Conservation (phyloP, 2,113 vertebrate species). For the Dicerorhinus sumatrensis region DNA sequence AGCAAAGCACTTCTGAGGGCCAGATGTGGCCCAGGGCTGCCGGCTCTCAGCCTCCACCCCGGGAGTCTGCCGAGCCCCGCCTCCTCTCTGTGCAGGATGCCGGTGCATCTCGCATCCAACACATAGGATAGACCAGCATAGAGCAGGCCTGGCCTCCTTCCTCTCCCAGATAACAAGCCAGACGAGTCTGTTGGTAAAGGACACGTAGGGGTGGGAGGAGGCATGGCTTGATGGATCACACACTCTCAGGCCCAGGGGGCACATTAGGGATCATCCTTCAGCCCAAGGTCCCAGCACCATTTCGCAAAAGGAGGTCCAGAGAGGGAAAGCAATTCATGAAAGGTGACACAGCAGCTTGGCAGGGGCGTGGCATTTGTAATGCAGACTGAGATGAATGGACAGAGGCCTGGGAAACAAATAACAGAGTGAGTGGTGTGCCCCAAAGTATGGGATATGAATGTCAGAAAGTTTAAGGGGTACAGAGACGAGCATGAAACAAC, state of each 20-base stretch:
- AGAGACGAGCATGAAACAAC: neutral
- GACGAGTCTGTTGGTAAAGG: neutral
- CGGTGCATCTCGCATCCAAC: neutral
- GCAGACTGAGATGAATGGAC: neutral
- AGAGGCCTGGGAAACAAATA: neutral
- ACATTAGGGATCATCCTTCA: neutral
- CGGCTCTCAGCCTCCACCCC: neutral
- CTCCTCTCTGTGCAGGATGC: rapidly evolving
- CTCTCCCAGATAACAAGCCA: neutral
- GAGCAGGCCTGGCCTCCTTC: neutral
- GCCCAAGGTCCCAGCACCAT: neutral
- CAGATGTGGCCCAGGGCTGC: neutral
- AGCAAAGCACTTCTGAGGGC: neutral
- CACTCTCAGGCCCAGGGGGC: neutral
- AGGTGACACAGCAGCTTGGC: neutral
- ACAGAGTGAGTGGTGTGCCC: neutral
- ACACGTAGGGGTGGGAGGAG: neutral
- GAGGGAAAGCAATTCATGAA: neutral
- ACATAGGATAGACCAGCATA: neutral
- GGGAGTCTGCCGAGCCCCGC: rapidly evolving
- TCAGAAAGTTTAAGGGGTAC: neutral
- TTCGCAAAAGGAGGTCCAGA: slow-evolving; percentile 10
- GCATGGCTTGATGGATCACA: neutral
- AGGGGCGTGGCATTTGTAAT: neutral
- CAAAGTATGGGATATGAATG: neutral